These are phyloP conservation scores for Callitettix versicolor DNA, from an alignment of 1,140 invertebrate genomes.

Conservation along the genomic window DNA sequence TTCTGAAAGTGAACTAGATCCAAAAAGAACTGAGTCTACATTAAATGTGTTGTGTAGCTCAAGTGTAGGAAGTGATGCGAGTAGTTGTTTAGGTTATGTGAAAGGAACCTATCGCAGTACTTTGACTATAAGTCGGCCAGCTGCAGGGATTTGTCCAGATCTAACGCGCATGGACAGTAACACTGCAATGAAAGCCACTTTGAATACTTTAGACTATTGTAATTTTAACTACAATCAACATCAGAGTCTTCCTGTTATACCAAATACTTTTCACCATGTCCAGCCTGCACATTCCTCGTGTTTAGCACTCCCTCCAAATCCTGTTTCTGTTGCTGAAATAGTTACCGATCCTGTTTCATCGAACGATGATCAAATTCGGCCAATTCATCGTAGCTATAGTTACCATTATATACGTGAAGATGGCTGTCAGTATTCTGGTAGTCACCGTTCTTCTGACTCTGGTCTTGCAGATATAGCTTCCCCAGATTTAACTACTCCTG, in stretches of 20 bases:
- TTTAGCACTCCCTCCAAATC: conserved; percentile 38
- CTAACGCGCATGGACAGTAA: conserved; percentile 9
- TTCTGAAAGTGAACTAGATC: conserved; percentile 18
- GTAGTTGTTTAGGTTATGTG: conserved; percentile 9
- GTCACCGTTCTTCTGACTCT: conserved; percentile 58
- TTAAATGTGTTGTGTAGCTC: not conserved
- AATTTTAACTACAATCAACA: not conserved
- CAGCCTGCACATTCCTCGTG: conserved; percentile 38
- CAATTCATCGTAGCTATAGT: conserved; percentile 8
- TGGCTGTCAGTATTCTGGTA: conserved; percentile 20
- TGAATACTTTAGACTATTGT: conserved; percentile 20
- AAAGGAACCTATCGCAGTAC: conserved; percentile 9
- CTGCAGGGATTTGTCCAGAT: not conserved
- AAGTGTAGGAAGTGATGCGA: not conserved
- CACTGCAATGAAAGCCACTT: not conserved
- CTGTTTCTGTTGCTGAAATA: conserved; percentile 35
- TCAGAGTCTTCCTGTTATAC: conserved; percentile 4
- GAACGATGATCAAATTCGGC: not conserved
- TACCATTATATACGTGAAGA: conserved; percentile 11
- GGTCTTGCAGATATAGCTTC: conserved; percentile 71
- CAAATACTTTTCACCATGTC: not conserved
- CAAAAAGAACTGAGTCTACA: not conserved
- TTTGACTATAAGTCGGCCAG: conserved; percentile 8
- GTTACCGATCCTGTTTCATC: not conserved
- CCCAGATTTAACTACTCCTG: conserved; percentile 48